Evolutionary conservation across 1,140 invertebrate genomes (phyloP), one percentile per base, ranked within the genome.

Genomic region (Nymphalis io): DNA sequence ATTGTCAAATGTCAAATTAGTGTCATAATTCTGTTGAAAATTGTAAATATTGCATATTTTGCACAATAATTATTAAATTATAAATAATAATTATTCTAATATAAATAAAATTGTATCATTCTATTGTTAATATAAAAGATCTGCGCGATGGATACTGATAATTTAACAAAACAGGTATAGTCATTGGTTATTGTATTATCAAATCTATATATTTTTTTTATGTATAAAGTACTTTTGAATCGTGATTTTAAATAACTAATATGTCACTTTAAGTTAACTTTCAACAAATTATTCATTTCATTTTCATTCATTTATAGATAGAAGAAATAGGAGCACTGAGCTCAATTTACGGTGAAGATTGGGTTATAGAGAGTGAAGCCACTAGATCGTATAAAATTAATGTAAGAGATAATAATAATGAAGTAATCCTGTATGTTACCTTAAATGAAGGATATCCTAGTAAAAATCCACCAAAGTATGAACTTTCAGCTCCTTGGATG

Each of bases 261-360:
- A n/a, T n/a, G n/a, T n/a, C n/a, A n/a, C n/a, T n/a, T n/a, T n/a
- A n/a, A n/a, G n/a, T n/a, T n/a, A n/a, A n/a, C n/a, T n/a, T n/a
- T n/a, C n/a, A n/a, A n/a, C n/a, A n/a, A n/a, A n/a, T n/a, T n/a
- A n/a, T n/a, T n/a, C n/a, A n/a, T n/a, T n/a, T n/a, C n/a, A n/a
- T n/a, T n/a, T n/a, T n/a, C n/a, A n/a, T n/a, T n/a, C n/a, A n/a
- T n/a, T n/a, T n/a, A n/a, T n/a, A 95, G 94, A 79, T 82, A 15
- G 95, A 97, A 76, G 96, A 97, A 92, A 92, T 96, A 42, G 95
- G 96, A 90, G 94, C 94, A 1, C 84, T 97, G 12, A 91, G 89
- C 68, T 93, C 96, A n/a, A 97, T 97, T 63, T 97, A 96, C 83
- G 94, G 93, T 4, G 89, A 94, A 55, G 95, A 96, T 74, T 96